phyloP scores from a whole-genome alignment of 2,888 invertebrate genomes.

The Stenotaenia linearis region DNA sequence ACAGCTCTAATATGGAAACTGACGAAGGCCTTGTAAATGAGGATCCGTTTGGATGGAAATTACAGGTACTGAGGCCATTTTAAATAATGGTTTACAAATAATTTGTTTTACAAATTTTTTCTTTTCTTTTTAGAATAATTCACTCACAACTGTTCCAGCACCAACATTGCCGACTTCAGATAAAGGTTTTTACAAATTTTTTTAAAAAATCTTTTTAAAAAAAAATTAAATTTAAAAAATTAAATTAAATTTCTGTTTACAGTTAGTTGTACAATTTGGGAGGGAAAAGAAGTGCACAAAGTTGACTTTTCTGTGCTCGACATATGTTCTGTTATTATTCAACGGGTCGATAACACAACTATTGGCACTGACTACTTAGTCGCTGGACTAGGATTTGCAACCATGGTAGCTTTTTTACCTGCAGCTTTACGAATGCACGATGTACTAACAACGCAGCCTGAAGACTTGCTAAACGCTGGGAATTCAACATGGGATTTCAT shows the following conservation, averaged over 20 bases:
- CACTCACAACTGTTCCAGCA: slow-evolving; percentile 51
- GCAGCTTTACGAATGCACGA: slow-evolving; percentile 33
- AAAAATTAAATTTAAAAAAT: neutral
- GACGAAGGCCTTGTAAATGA: slow-evolving; percentile 55
- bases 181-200: slow-evolving; percentile 56
- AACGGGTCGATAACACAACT: slow-evolving; percentile 75
- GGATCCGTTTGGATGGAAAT: slow-evolving; percentile 58
- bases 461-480: slow-evolving; percentile 53
- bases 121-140: neutral
- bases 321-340: slow-evolving; percentile 89
- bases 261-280: slow-evolving; percentile 97
- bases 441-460: slow-evolving; percentile 56
- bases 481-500: neutral
- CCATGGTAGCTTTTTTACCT: slow-evolving; percentile 40
- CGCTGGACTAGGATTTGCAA: slow-evolving; percentile 48
- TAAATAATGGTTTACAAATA: neutral
- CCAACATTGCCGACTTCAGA: slow-evolving; percentile 64
- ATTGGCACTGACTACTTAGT: slow-evolving; percentile 75
- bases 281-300: slow-evolving; percentile 80
- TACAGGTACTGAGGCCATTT: slow-evolving; percentile 40
- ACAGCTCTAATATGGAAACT: slow-evolving; percentile 62
- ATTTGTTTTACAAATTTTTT: slow-evolving; percentile 35
- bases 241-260: slow-evolving; percentile 38
- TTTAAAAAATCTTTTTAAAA: neutral
- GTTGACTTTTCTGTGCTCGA: slow-evolving; percentile 89